Evolutionary conservation across 2,797 vertebrate species (phyloP), one percentile per base, ranked within the genome.

Genomic region (Eulemur coronatus): DNA sequence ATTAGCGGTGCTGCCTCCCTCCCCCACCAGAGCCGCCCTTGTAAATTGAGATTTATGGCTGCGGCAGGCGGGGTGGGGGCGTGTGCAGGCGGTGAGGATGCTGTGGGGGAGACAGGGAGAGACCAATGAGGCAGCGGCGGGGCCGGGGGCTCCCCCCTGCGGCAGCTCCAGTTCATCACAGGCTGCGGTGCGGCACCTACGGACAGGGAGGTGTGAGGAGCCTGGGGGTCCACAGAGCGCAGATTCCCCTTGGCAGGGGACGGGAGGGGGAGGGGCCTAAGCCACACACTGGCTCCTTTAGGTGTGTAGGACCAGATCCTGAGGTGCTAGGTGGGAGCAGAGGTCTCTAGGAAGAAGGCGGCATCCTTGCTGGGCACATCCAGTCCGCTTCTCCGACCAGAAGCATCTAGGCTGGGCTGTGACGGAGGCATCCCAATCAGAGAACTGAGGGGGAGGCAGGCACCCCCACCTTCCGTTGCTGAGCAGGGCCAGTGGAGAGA

Each of bases 41-140:
- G 98, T 99, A 99, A 99, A 99, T 99, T 99, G 98, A 99, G 99
- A 99, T 99, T 99, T 99, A 99, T 98, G 98, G 98, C 98, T 98
- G 98, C 98, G 96, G 98, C 98, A 98, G 98, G 98, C 95, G 12
- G 95, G 98, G 98, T 96, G 98, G 98, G 98, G 98, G 98, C 94
- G 33, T 91, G 98, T 97, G 98, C 98, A 97, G 96, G 97, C 96
- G 20, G 97, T 78, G 84, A 97, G 95, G 95, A 96, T 96, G 94
- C 79, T 97, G 98, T 98, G 78, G 55, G 95, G 97, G 84, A 97
- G 86, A 96, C 91, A 97, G 97, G 97, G 96, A 95, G 86, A 97
- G 84, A 93, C 89, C 86, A 81, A 95, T 67, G 92, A 97, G 69
- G 97, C 91, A 96, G 96, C 95, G 81, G 98, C 96, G 97, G 48